phyloP scores from a whole-genome alignment of 2,888 invertebrate genomes.

The Archips xylosteana region DNA sequence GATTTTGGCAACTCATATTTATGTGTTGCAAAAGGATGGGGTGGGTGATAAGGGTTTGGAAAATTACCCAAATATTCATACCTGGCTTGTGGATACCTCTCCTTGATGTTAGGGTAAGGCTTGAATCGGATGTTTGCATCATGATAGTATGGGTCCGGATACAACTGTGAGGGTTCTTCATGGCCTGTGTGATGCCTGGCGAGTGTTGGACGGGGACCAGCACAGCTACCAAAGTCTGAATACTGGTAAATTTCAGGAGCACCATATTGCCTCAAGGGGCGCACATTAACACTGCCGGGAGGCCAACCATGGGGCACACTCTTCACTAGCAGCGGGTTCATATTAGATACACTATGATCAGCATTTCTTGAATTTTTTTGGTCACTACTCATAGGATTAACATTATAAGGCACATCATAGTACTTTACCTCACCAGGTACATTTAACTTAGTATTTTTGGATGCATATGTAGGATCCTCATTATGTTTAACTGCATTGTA shows the following conservation, averaged over 20 bases:
- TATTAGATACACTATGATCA: slow-evolving; percentile 69
- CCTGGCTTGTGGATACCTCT: slow-evolving; percentile 74
- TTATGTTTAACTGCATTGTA: slow-evolving; percentile 67
- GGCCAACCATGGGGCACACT: slow-evolving; percentile 68
- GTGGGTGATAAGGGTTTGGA: slow-evolving; percentile 71
- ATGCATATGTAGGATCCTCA: slow-evolving; percentile 64
- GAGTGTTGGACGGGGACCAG: slow-evolving; percentile 65
- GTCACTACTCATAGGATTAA: slow-evolving; percentile 71
- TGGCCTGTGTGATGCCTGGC: slow-evolving; percentile 63
- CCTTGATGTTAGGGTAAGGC: slow-evolving; percentile 76
- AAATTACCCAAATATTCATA: slow-evolving; percentile 80
- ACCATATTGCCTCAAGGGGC: slow-evolving; percentile 66
- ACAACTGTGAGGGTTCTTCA: slow-evolving; percentile 69
- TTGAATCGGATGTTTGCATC: slow-evolving; percentile 74
- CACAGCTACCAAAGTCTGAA: slow-evolving; percentile 71
- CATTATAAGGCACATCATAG: slow-evolving; percentile 82
- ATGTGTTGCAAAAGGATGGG: slow-evolving; percentile 64
- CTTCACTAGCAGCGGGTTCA: slow-evolving; percentile 60
- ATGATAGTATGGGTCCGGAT: slow-evolving; percentile 70
- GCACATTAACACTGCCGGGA: slow-evolving; percentile 61
- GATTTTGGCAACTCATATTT: slow-evolving; percentile 76
- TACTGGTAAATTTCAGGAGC: slow-evolving; percentile 73
- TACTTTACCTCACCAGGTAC: slow-evolving; percentile 72
- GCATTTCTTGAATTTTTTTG: slow-evolving; percentile 69
- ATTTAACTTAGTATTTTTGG: slow-evolving; percentile 70